These are phyloP conservation scores for Chloroceryle aenea DNA, from an alignment of 2,113 vertebrate genomes.

Conservation along the genomic window DNA sequence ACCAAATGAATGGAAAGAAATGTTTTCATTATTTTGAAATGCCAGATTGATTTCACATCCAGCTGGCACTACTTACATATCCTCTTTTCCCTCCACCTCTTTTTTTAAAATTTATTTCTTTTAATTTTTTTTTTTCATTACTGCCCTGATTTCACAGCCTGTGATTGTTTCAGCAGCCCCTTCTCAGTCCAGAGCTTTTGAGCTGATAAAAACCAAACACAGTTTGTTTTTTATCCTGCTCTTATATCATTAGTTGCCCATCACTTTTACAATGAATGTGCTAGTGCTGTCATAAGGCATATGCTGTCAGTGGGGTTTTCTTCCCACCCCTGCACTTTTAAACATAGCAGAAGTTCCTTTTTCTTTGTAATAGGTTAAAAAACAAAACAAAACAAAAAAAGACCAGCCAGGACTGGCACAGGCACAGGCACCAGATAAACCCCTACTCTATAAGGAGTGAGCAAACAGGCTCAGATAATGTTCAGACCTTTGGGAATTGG, in stretches of 20 bases:
- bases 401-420: background rate
- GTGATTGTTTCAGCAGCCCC: background rate
- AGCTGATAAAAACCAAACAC: background rate
- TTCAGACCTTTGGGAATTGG: background rate
- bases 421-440: background rate
- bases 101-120: background rate
- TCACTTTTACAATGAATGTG: conserved; percentile 37
- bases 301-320: background rate
- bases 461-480: background rate
- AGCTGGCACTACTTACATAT: background rate
- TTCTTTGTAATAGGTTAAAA: background rate
- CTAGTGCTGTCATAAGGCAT: background rate
- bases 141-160: background rate
- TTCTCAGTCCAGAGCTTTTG: conserved; percentile 26
- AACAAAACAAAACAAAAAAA: background rate
- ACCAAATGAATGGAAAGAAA: conserved; percentile 39
- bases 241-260: conserved; percentile 13
- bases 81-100: background rate
- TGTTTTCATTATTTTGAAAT: conserved; percentile 56
- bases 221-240: background rate
- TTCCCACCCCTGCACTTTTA: conserved; percentile 14
- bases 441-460: rapidly evolving
- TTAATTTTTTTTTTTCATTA: background rate
- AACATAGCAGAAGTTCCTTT: conserved; percentile 22
- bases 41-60: conserved; percentile 34